phyloP scores from a whole-genome alignment of 2,888 invertebrate species.

The Periphyllus acericola region DNA sequence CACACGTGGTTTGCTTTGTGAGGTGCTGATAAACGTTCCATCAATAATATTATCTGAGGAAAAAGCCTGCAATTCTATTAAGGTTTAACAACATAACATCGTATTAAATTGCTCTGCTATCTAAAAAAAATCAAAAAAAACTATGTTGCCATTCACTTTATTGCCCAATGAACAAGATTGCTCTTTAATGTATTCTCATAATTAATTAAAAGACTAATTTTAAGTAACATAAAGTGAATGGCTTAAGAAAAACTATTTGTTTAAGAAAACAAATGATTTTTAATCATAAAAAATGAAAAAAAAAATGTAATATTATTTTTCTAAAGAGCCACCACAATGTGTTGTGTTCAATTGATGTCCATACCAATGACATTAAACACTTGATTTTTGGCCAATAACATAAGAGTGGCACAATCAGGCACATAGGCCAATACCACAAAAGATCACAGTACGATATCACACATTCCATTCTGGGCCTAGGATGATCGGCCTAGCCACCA shows the following conservation, averaged over 20 bases:
- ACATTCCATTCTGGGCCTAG: conserved; percentile 61
- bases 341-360: conserved; percentile 61
- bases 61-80: conserved; percentile 47
- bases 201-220: neutral
- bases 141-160: conserved; percentile 45
- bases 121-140: conserved; percentile 41
- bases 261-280: conserved; percentile 31
- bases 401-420: conserved; percentile 60
- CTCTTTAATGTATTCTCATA: neutral
- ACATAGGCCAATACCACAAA: conserved; percentile 61
- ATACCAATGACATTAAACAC: conserved; percentile 62
- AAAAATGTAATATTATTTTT: conserved; percentile 61
- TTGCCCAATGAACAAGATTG: conserved; percentile 5
- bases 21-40: conserved; percentile 58
- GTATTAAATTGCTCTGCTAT: conserved; percentile 51
- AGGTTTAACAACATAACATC: conserved; percentile 36
- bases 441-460: conserved; percentile 60
- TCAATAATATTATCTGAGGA: conserved; percentile 57
- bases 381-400: conserved; percentile 61
- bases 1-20: conserved; percentile 59
- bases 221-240: conserved; percentile 49
- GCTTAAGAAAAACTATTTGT: conserved; percentile 29
- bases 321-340: conserved; percentile 62
- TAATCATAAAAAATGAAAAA: conserved; percentile 43
- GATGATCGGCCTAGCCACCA: conserved; percentile 61